Percentiles rank a stretch among this genome's conserved stretches.
Evolutionary conservation across 2,888 invertebrate genomes (phyloP).

Genomic region (Blomia tropicalis): DNA sequence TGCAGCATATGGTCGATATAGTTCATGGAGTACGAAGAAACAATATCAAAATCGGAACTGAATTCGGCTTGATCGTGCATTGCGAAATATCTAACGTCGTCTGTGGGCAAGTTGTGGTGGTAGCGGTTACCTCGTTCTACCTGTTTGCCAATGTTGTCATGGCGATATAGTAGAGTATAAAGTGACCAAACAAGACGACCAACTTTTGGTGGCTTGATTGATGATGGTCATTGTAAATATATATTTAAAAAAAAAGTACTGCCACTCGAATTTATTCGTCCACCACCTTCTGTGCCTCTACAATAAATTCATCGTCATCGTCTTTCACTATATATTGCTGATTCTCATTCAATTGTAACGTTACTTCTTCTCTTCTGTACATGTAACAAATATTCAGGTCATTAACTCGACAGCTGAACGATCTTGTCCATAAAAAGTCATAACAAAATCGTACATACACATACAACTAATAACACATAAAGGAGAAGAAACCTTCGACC

Average conservation of each 20-base stretch:
- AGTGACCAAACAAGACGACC: constrained; percentile 8
- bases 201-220: not conserved
- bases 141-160: not conserved
- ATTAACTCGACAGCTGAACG: constrained; percentile 2
- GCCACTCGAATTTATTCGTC: too few species aligned
- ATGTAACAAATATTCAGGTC: constrained; percentile 4
- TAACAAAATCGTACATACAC: not conserved
- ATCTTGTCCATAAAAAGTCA: constrained; percentile 7
- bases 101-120: too few species aligned
- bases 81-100: too few species aligned
- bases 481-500: too few species aligned
- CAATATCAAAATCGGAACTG: constrained; percentile 15
- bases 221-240: too few species aligned
- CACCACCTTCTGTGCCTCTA: too few species aligned
- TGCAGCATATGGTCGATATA: constrained; percentile 68
- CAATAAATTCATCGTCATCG: too few species aligned
- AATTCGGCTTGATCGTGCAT: too few species aligned
- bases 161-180: not conserved
- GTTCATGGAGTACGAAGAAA: constrained; percentile 51
- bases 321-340: not conserved
- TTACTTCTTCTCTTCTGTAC: too few species aligned
- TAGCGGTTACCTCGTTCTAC: too few species aligned
- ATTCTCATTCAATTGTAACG: not conserved
- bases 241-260: too few species aligned
- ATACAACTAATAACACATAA: not conserved